These are phyloP conservation scores for Sminthopsis crassicaudata DNA, from an alignment of 2,113 vertebrate species.

Conservation along the genomic window DNA sequence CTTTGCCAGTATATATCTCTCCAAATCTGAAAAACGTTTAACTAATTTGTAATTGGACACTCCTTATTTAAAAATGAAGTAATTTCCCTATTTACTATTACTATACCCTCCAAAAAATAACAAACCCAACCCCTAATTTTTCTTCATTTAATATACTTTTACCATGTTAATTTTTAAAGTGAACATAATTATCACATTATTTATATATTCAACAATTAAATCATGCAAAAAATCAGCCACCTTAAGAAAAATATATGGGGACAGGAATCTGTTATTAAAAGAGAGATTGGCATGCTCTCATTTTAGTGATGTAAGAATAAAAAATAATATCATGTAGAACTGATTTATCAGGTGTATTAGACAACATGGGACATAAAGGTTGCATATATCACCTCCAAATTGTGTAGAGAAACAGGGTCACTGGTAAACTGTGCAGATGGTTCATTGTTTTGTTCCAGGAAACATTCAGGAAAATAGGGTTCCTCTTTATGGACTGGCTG, in stretches of 20 bases:
- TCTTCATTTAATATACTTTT: not conserved
- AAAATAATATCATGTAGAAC: not conserved
- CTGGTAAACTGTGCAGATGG: constrained; percentile 34
- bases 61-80: not conserved
- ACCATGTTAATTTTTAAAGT: not conserved
- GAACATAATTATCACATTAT: not conserved
- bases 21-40: not conserved
- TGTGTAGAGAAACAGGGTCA: constrained; percentile 56
- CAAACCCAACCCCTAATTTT: not conserved
- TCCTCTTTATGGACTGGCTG: constrained; percentile 53
- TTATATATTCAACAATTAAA: not conserved
- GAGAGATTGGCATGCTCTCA: not conserved
- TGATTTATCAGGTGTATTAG: accelerated
- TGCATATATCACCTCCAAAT: constrained; percentile 62
- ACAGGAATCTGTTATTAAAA: accelerated
- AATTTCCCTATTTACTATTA: not conserved
- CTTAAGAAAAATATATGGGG: not conserved
- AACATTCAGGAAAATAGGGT: not conserved
- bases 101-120: not conserved
- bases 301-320: not conserved
- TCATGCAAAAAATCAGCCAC: accelerated
- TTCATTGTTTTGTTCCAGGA: constrained; percentile 56
- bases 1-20: not conserved
- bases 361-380: not conserved
- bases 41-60: not conserved